Conservation (phyloP, 2,113 vertebrate genomes). For the Recurvirostra avosetta region DNA sequence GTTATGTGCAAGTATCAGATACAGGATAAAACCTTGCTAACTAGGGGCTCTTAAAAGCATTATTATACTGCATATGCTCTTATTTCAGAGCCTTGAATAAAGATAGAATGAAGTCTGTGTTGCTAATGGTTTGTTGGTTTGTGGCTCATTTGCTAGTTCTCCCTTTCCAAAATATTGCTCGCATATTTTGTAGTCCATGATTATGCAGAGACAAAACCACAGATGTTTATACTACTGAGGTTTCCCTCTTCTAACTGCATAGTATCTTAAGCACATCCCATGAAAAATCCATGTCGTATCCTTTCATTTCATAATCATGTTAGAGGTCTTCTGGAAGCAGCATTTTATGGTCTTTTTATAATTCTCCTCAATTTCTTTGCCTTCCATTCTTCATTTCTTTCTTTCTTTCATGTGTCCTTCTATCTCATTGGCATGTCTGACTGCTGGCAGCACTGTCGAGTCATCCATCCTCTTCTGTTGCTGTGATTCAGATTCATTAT, state of each 20-base stretch:
- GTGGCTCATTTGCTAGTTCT: conserved; percentile 29
- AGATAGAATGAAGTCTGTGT: not conserved
- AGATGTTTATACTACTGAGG: conserved; percentile 26
- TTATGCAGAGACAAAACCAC: conserved; percentile 39
- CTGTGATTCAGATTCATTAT: not conserved
- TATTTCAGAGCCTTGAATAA: conserved; percentile 12
- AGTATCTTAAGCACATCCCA: not conserved
- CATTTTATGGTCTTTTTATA: not conserved
- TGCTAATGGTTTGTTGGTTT: not conserved
- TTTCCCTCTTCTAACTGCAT: conserved; percentile 17
- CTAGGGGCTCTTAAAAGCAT: not conserved
- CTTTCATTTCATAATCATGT: not conserved
- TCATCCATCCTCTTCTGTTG: not conserved
- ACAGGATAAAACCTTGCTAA: not conserved
- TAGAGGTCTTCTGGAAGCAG: not conserved
- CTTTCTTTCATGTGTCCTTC: not conserved
- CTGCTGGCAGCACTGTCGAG: not conserved
- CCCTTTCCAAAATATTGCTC: conserved; percentile 38
- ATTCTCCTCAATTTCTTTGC: not conserved
- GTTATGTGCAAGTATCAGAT: not conserved
- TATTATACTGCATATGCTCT: not conserved
- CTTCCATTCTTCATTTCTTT: not conserved
- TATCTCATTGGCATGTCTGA: not conserved
- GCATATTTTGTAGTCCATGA: conserved; percentile 30
- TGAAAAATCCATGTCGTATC: not conserved